These are phyloP conservation scores for Gymnothorax reevesii DNA, from an alignment of 2,797 vertebrate genomes.

Conservation along the genomic window DNA sequence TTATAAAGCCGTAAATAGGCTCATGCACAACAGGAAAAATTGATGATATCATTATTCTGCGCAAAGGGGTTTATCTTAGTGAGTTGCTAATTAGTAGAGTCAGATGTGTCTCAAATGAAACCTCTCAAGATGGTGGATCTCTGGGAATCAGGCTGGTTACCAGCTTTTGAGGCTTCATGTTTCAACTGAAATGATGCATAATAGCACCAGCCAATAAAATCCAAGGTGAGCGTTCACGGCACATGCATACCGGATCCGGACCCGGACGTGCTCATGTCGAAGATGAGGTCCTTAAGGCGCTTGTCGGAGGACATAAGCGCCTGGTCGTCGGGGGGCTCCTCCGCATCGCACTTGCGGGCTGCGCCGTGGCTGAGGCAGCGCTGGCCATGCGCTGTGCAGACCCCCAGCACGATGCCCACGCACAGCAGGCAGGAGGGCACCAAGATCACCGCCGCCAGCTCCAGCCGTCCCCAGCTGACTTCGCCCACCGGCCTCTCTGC, in stretches of 20 bases:
- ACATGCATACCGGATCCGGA: slow-evolving; percentile 87
- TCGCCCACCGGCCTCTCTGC: slow-evolving; percentile 62
- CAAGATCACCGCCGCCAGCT: slow-evolving; percentile 71
- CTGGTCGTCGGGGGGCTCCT: slow-evolving; percentile 83
- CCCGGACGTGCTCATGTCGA: slow-evolving; percentile 91
- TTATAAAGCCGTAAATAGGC: too few species aligned
- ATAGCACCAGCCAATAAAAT: not conserved
- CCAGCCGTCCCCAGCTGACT: slow-evolving; percentile 68
- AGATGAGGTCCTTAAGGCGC: slow-evolving; percentile 90
- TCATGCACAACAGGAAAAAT: too few species aligned
- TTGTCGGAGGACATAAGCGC: slow-evolving; percentile 78
- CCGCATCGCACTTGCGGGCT: slow-evolving; percentile 74
- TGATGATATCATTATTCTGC: too few species aligned
- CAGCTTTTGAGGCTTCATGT: not conserved
- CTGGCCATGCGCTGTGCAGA: slow-evolving; percentile 70
- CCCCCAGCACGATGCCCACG: slow-evolving; percentile 65
- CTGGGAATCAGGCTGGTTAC: too few species aligned
- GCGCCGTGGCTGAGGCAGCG: slow-evolving; percentile 63
- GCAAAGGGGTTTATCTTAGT: too few species aligned
- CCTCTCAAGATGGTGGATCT: too few species aligned
- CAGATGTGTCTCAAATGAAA: too few species aligned
- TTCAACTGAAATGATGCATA: not conserved
- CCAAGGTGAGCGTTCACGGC: not conserved
- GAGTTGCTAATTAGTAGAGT: too few species aligned
- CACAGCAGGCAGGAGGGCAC: slow-evolving; percentile 81